Percentiles rank a stretch among this genome's conserved stretches.
Conservation (phyloP, 2,888 invertebrate species). For the Abrostola tripartita region DNA sequence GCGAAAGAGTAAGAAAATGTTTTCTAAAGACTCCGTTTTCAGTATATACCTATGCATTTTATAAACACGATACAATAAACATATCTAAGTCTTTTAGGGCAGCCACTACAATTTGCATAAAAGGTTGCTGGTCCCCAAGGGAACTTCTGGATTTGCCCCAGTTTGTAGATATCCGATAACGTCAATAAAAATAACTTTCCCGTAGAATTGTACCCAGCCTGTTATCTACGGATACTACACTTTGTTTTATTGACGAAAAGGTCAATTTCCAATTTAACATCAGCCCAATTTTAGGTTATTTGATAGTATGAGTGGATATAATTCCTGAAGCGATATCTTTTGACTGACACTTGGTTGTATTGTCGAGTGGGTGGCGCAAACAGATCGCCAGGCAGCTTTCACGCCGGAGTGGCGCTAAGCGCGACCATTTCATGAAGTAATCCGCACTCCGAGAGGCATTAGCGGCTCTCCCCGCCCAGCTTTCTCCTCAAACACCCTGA, state of each 20-base stretch:
- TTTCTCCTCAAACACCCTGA: slow-evolving; percentile 48
- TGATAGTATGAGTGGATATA: slow-evolving; percentile 20
- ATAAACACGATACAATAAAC: slow-evolving; percentile 33
- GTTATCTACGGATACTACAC: slow-evolving; percentile 18
- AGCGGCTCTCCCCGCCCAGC: slow-evolving; percentile 63
- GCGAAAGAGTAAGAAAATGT: slow-evolving; percentile 54
- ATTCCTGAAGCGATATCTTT: slow-evolving; percentile 53
- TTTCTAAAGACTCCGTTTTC: slow-evolving; percentile 22
- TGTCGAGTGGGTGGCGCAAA: slow-evolving; percentile 72
- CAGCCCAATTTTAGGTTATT: slow-evolving; percentile 17
- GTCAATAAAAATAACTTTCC: slow-evolving; percentile 45
- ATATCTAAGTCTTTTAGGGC: slow-evolving; percentile 18
- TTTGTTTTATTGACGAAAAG: slow-evolving; percentile 29
- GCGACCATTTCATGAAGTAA: slow-evolving; percentile 81
- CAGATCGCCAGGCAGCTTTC: slow-evolving; percentile 79
- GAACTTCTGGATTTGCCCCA: slow-evolving; percentile 37
- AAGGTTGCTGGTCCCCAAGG: slow-evolving; percentile 37
- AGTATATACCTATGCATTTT: slow-evolving; percentile 21
- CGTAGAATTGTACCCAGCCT: slow-evolving; percentile 32
- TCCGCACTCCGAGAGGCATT: slow-evolving; percentile 80
- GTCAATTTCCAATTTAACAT: slow-evolving; percentile 19
- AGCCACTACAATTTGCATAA: slow-evolving; percentile 49
- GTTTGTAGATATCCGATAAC: slow-evolving; percentile 46
- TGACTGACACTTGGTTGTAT: slow-evolving; percentile 70
- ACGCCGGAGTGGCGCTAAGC: slow-evolving; percentile 77